Evolutionary conservation across 2,888 invertebrate species (phyloP), one percentile per base, ranked within the genome.

Genomic region (Heliconius erato): DNA sequence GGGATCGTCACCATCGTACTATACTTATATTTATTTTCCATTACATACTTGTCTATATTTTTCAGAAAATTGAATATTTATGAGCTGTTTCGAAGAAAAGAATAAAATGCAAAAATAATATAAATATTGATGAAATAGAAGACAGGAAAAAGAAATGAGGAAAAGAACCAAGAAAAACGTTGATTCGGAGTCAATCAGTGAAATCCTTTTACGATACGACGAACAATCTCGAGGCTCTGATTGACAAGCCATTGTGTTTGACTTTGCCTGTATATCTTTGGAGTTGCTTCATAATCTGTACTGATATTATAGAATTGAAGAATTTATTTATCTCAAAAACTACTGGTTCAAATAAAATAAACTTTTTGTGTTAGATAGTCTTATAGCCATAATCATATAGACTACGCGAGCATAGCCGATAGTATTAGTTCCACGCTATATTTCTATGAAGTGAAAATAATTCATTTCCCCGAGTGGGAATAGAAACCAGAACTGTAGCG

Each of bases 101-200:
- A n/a, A 16, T 44, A 72, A 26, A 59, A 76, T 26, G 23, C n/a
- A 26, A 72, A 63, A 76, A 76, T n/a, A 16, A 26, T 63, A n/a
- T 35, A 9, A 76, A 76, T n/a, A 63, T 63, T 63, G 26, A 63
- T 35, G 12, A 76, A 76, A 76, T 59, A 63, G 3, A n/a, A 32
- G 7, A 76, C 14, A 76, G 26, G 59, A n/a, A 26, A 35, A 35
- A 40, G 16, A 16, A 76, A 76, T 16, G 40, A 63, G 76, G 63
- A 76, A 76, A 76, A 40, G 16, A 76, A 26, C 16, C 63, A 40
- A 63, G 63, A n/a, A 40, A 63, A 63, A 76, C 16, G 63, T 63
- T 40, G 76, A 76, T 76, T 76, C 40, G 40, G 59, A 63, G 63
- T 40, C 76, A 76, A 76, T 76, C 76, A 76, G 76, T 40, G 35